phyloP scores from a whole-genome alignment of 2,113 vertebrate species.

The Setophaga petechia region DNA sequence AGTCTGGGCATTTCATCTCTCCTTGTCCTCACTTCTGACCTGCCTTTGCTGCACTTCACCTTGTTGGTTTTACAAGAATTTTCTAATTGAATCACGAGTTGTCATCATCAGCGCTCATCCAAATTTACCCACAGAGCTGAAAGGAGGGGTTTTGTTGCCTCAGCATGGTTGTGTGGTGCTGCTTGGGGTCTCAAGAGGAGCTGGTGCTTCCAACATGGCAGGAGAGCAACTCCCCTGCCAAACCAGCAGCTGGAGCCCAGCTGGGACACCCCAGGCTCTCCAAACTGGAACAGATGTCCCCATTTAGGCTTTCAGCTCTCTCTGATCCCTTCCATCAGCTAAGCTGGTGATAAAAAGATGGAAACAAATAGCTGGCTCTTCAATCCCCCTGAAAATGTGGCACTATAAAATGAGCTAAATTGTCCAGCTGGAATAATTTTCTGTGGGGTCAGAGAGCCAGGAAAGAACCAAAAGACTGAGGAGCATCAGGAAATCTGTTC shows the following conservation, averaged over 20 bases:
- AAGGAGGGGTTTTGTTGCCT: not conserved
- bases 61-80: not conserved
- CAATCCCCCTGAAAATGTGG: not conserved
- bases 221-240: not conserved
- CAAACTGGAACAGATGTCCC: slow-evolving; percentile 6
- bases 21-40: not conserved
- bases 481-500: not conserved
- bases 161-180: accelerated
- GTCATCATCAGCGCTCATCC: not conserved
- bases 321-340: not conserved
- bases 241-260: not conserved
- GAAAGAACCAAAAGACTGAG: not conserved
- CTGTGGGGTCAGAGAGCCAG: not conserved
- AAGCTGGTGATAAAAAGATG: slow-evolving; percentile 12
- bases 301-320: not conserved
- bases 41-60: not conserved
- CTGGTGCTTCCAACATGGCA: not conserved
- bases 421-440: not conserved
- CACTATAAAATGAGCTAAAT: not conserved
- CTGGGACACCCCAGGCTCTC: not conserved
- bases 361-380: slow-evolving; percentile 23
- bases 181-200: not conserved
- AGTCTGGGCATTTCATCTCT: not conserved
- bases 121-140: not conserved
- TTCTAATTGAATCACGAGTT: not conserved